Conservation (phyloP, 2,888 invertebrate species). For the Lasioglossum malachurum region DNA sequence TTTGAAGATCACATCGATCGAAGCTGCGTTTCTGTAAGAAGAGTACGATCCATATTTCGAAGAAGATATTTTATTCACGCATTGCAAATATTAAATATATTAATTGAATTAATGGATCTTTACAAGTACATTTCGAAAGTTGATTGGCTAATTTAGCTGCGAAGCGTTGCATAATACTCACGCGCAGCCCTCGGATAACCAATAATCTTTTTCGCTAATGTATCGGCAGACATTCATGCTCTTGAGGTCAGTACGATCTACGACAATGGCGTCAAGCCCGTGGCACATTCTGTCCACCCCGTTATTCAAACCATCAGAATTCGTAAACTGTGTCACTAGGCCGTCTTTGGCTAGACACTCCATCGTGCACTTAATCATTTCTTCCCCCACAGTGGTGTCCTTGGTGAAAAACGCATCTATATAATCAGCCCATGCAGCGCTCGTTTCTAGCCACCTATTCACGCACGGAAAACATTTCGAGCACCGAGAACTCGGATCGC, state of each 20-base stretch:
- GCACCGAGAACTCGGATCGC: slow-evolving; percentile 46
- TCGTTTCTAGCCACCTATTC: slow-evolving; percentile 66
- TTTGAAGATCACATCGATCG: neutral
- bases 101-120: neutral
- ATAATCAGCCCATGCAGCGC: slow-evolving; percentile 44
- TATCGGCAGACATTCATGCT: slow-evolving; percentile 70
- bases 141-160: neutral
- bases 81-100: neutral
- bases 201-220: slow-evolving; percentile 72
- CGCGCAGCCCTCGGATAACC: slow-evolving; percentile 57
- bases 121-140: neutral
- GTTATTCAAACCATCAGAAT: slow-evolving; percentile 75
- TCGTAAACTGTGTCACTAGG: slow-evolving; percentile 70
- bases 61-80: no score
- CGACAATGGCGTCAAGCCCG: slow-evolving; percentile 69
- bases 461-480: slow-evolving; percentile 61
- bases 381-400: slow-evolving; percentile 35
- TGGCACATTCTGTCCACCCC: slow-evolving; percentile 71
- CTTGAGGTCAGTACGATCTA: slow-evolving; percentile 67
- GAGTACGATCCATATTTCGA: neutral
- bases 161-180: slow-evolving; percentile 43
- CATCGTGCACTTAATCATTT: slow-evolving; percentile 57
- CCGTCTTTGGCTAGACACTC: slow-evolving; percentile 71
- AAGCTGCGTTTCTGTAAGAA: slow-evolving; percentile 2
- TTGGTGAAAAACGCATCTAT: slow-evolving; percentile 52